These are phyloP conservation scores for Pammene aurita DNA, from an alignment of 2,888 invertebrate species.

Conservation along the genomic window DNA sequence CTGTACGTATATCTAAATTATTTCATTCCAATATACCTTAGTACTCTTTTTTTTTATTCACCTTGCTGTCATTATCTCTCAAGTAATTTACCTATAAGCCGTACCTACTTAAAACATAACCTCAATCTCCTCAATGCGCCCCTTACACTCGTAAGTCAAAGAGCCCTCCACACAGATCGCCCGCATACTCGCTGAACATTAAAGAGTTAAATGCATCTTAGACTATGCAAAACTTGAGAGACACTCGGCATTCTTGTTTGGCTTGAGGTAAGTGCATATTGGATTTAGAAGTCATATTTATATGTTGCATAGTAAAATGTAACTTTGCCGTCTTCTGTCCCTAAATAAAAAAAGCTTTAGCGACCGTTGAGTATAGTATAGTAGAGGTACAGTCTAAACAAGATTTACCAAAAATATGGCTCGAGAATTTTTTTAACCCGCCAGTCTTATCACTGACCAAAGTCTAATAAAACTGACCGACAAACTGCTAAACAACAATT, in stretches of 20 bases:
- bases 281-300: constrained; percentile 15
- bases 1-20: too few species aligned
- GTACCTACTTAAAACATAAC: constrained; percentile 18
- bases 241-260: constrained; percentile 46
- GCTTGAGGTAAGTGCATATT: constrained; percentile 22
- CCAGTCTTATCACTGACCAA: too few species aligned
- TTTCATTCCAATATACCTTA: too few species aligned
- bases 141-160: constrained; percentile 25
- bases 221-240: constrained; percentile 59
- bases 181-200: constrained; percentile 64
- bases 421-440: too few species aligned
- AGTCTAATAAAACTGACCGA: too few species aligned
- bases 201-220: constrained; percentile 56
- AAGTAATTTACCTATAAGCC: constrained; percentile 15
- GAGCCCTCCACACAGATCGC: constrained; percentile 56
- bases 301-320: too few species aligned
- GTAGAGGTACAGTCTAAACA: too few species aligned
- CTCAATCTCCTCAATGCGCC: constrained; percentile 25
- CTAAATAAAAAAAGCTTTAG: too few species aligned
- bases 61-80: not conserved
- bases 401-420: too few species aligned
- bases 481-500: too few species aligned
- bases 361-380: too few species aligned
- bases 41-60: not conserved
- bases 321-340: not conserved